phyloP scores from a whole-genome alignment of 2,888 invertebrate genomes.

The Pseudococcus longispinus region DNA sequence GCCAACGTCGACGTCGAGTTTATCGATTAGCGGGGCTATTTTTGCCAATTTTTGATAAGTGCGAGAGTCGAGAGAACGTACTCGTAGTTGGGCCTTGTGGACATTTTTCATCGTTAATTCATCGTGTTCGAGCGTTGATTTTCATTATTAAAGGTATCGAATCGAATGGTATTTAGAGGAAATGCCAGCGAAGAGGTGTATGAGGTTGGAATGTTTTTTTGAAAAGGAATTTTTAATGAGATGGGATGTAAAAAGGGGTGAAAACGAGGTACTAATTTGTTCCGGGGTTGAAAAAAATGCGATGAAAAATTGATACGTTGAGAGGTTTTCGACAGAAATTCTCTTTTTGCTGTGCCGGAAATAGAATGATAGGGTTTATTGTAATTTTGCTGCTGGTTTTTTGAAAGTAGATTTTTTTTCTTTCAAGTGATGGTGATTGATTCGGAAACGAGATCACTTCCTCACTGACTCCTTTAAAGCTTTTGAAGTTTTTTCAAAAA shows the following conservation, averaged over 20 bases:
- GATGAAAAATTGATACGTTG: neutral
- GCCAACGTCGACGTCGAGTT: neutral
- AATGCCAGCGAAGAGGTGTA: neutral
- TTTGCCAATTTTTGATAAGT: neutral
- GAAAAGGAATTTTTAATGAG: neutral
- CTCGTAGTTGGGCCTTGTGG: neutral
- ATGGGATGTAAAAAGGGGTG: neutral
- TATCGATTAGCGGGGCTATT: neutral
- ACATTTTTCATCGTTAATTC: neutral
- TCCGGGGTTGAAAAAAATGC: neutral
- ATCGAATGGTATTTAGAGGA: neutral
- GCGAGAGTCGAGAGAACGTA: neutral
- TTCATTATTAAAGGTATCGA: neutral
- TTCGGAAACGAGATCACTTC: too few relatives aligned
- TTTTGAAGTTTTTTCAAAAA: too few relatives aligned
- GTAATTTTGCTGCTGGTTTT: neutral
- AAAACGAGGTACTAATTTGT: neutral
- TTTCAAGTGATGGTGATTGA: too few relatives aligned
- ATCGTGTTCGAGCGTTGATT: neutral
- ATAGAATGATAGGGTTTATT: neutral
- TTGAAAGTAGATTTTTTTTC: neutral
- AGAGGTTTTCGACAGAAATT: neutral
- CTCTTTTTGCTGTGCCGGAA: neutral
- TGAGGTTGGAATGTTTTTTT: neutral
- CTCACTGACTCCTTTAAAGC: too few relatives aligned